Percentiles rank a stretch among this genome's conserved stretches.
phyloP scores from a whole-genome alignment of 2,888 invertebrate species.

The Caenorhabditis afra region DNA sequence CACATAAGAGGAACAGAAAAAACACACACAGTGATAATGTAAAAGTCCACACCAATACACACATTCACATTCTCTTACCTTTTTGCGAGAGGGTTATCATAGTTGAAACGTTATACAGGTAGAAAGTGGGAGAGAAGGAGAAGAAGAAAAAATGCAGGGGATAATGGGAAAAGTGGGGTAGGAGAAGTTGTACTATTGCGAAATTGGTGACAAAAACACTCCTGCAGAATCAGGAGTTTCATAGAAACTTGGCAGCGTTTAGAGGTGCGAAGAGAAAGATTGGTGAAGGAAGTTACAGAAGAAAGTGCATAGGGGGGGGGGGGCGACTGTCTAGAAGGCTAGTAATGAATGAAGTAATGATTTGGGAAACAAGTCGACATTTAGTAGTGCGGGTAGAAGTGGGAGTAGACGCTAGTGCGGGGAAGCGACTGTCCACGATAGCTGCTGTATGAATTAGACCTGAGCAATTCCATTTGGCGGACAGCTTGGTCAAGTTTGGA shows the following conservation, averaged over 20 bases:
- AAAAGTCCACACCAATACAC: background rate
- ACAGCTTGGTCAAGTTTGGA: constrained; percentile 78
- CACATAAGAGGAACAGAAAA: constrained; percentile 36
- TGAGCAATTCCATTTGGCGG: constrained; percentile 80
- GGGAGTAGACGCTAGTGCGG: constrained; percentile 78
- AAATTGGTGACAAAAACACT: constrained; percentile 14
- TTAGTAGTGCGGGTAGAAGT: constrained; percentile 80
- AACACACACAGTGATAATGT: background rate
- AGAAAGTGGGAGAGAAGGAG: constrained; percentile 16
- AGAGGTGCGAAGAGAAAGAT: constrained; percentile 26
- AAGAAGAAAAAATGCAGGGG: background rate
- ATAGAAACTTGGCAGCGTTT: constrained; percentile 34
- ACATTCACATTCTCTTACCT: constrained; percentile 45
- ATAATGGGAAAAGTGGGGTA: background rate
- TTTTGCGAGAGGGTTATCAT: constrained; percentile 14
- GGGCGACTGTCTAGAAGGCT: background rate
- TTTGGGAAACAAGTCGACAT: constrained; percentile 17
- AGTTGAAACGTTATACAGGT: constrained; percentile 43
- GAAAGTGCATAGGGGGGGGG: background rate
- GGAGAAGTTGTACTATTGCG: constrained; percentile 20
- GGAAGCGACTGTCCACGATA: constrained; percentile 73
- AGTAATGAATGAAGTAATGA: constrained; percentile 1
- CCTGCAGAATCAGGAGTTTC: constrained; percentile 59
- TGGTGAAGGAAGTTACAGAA: constrained; percentile 5
- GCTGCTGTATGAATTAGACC: constrained; percentile 75